Percentiles rank a stretch among this genome's conserved stretches.
Evolutionary conservation across 2,113 vertebrate genomes (phyloP).

Genomic region (Dipodomys spectabilis): DNA sequence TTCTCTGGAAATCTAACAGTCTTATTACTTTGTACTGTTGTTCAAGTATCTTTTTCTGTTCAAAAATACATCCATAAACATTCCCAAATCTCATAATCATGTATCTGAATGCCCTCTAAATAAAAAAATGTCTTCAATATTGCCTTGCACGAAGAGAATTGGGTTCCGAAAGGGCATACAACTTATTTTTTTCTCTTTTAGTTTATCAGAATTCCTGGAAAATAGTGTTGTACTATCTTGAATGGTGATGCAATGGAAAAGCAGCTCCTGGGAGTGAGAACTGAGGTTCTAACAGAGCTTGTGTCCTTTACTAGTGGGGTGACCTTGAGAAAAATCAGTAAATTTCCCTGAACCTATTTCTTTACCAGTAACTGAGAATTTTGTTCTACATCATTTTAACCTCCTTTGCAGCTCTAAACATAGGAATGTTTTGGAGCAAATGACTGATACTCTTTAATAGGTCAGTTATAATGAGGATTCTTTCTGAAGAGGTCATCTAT

Average conservation of each 20-base stretch:
- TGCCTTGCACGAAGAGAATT: neutral
- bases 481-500: constrained; percentile 26
- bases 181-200: neutral
- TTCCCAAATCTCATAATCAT: neutral
- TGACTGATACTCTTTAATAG: constrained; percentile 51
- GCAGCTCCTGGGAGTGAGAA: constrained; percentile 14
- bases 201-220: constrained; percentile 68
- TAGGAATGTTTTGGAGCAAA: constrained; percentile 62
- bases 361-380: constrained; percentile 59
- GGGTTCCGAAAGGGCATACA: neutral
- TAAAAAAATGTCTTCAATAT: neutral
- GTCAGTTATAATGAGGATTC: constrained; percentile 54
- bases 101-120: neutral
- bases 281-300: constrained; percentile 4
- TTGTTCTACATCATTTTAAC: constrained; percentile 66
- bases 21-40: neutral
- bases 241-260: constrained; percentile 75
- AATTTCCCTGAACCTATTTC: constrained; percentile 57
- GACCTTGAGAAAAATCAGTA: constrained; percentile 69
- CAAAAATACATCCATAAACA: neutral
- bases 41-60: neutral
- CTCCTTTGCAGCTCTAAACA: constrained; percentile 62
- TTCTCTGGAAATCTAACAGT: neutral
- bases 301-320: neutral
- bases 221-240: constrained; percentile 48